Conservation (phyloP, 1,140 invertebrate species). For the Drosophila parabipectinata region DNA sequence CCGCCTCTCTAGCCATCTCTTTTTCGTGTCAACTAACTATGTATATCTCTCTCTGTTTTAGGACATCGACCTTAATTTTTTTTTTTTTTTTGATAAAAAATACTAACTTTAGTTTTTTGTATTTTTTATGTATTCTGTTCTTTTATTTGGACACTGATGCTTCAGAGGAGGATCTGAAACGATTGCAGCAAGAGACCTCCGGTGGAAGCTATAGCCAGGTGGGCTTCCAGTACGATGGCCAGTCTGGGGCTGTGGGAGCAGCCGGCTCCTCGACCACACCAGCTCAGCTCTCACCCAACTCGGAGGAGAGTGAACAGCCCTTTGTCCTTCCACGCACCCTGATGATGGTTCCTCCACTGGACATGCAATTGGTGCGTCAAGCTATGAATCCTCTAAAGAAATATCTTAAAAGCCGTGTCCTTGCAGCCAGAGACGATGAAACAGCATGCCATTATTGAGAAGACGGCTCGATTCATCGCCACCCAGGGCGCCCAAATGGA, state of each 20-base stretch:
- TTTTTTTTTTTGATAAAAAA: neutral
- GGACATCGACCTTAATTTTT: neutral
- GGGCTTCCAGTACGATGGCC: slow-evolving; percentile 90
- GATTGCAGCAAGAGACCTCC: slow-evolving; percentile 88
- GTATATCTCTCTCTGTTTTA: neutral
- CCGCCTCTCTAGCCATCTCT: neutral
- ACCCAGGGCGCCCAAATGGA: slow-evolving; percentile 98
- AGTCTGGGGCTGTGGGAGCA: slow-evolving; percentile 6
- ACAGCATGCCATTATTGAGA: slow-evolving; percentile 97
- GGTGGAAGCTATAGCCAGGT: slow-evolving; percentile 89
- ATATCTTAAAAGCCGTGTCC: neutral
- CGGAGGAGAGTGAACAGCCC: slow-evolving; percentile 88
- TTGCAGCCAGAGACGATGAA: slow-evolving; percentile 95
- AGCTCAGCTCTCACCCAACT: slow-evolving; percentile 83
- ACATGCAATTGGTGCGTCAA: slow-evolving; percentile 88
- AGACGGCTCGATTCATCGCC: slow-evolving; percentile 97
- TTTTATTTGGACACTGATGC: slow-evolving; percentile 56
- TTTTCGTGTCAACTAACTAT: neutral
- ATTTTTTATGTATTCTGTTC: slow-evolving; percentile 45
- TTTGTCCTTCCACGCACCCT: slow-evolving; percentile 89
- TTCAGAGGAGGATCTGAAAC: slow-evolving; percentile 95
- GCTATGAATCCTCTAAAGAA: slow-evolving; percentile 33
- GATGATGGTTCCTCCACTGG: slow-evolving; percentile 87
- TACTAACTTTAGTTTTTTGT: slow-evolving; percentile 39
- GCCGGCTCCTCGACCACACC: slow-evolving; percentile 8